Evolutionary conservation across 2,888 invertebrate genomes (phyloP), one percentile per base, ranked within the genome.

Genomic region (Dinocampus coccinellae): DNA sequence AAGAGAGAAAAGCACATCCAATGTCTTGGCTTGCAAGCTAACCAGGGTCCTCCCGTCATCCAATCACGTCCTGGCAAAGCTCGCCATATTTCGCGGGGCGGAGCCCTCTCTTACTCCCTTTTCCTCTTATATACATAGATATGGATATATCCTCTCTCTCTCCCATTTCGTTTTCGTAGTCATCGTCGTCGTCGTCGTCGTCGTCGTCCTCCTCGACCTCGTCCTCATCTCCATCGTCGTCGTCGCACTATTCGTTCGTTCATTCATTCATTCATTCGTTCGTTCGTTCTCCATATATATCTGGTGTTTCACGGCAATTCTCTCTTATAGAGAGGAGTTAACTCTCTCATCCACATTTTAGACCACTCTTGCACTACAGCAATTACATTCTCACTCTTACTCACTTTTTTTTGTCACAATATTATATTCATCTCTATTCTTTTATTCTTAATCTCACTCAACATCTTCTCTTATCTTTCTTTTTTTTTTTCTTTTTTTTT

Each of bases 81-180:
- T 85, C 85, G 85, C 85, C 85, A 86, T 86, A 86, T 86, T 85
- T 85, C 83, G 85, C 84, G 86, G 85, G 85, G 85, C 85, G 86
- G 86, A 85, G 85, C 81, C 78, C 82, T 84, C 83, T 81, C 80
- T 75, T 58, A 53, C 79, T 77, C 73, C 73, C 73, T 77, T 76
- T 76, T 73, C 72, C 71, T 70, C 75, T 74, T 70, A 66, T 65
- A 66, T 72, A 65, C 75, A 72, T 71, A 74, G 72, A 68, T 75
- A 34, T 29, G 62, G 57, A 57, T 66, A 36, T 42, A 24, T n/a
- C 52, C 55, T 52, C 61, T 33, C 60, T 69, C 33, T 68, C 47
- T 36, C 53, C 66, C 55, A 61, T 69, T 57, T 73, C 60, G 67
- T 71, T n/a, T n/a, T n/a, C n/a, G n/a, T n/a, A n/a, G n/a, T n/a